Base-by-base conservation (phyloP, 2,113 vertebrate species). In the Hippocampus comes region DNA sequence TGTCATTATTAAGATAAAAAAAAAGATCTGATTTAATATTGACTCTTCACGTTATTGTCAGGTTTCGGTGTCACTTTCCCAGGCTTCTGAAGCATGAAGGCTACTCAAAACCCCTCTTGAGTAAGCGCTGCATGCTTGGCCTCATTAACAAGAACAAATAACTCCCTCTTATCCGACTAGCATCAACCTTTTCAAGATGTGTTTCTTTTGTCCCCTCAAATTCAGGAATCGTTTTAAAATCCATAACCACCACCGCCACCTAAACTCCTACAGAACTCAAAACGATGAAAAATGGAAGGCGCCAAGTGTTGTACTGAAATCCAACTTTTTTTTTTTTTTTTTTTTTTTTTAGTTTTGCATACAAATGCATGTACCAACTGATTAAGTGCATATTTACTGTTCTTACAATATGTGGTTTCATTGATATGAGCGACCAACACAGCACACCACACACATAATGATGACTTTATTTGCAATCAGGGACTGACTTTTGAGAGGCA, bases 221-320 rank as follows among this genome's bases (percentile, higher is more conserved):
- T 84, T 77, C 73, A 87, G 77, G 81, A 84, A 81, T 76, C 72
- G 81, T 83, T 78, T 72, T 80, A 66, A 78, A 79, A 71, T 77
- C 67, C 27, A 42, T 72, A 71, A 63, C 77, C 77, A 73, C 70
- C 73, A 46, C 43, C 43, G 2, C 15, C 48, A 18, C 17, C 48
- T 17, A 51, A 72, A 41, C 71, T 56, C 80, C 79, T 78, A 79
- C 91, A 89, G 85, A 85, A 82, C 85, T 73, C 75, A 71, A 20
- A 84, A 74, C 5, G 49, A 83, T 79, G 69, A 80, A 38, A 70
- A 77, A 78, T 67, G 78, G 71, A 49, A 82, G 2, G 2, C 25
- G 82, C 80, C 82, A 72, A 77, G 79, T 78, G 67, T 82, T 78
- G 77, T 78, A 88, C 70, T 83, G 82, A 88, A 90, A 87, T 90